Evolutionary conservation across 2,888 invertebrate genomes (phyloP), one percentile per base, ranked within the genome.

Genomic region (Chorisops tibialis): DNA sequence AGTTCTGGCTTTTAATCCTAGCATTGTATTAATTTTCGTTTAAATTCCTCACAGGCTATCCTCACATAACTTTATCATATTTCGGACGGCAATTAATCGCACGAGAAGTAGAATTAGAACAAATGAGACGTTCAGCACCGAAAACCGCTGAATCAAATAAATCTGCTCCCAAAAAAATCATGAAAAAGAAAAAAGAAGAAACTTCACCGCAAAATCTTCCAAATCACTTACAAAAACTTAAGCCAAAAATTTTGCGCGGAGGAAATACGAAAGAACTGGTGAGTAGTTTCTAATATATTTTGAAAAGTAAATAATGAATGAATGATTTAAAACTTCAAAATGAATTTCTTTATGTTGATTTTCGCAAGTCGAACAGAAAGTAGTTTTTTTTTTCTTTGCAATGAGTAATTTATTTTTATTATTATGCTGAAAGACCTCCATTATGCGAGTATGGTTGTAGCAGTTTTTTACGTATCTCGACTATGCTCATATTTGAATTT

Each of bases 41-140:
- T 18, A 11, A 16, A 19, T 37, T 43, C 6, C 4, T 56, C 18
- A 43, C 12, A 75, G 76, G 73, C 12, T 73, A 41, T 60, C 63
- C 69, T 2, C 74, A 73, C 9, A 68, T 80, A 41, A 75, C 78
- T 41, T 72, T 89, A 37, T 81, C 85, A 0, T 89, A 90, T 68
- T 83, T 87, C 6, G 83, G 87, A 18, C 85, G 89, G 64, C 94
- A 95, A 73, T 80, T 93, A 45, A 85, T 96, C 61, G 84, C 91
- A 0, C 82, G 89, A 51, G 93, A 94, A 79, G 87, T 93, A 62
- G 91, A 92, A 68, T 71, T 89, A 45, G 92, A 91, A 74, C 84
- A 86, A 70, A 87, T 94, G 73, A 79, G 89, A 58, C 79, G 87
- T 62, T 78, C 79, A 22, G 72, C 71, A 37, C 78, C 79, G 38